Evolutionary conservation across 2,888 invertebrate species (phyloP), one percentile per base, ranked within the genome.

Genomic region (Auanema sp.): DNA sequence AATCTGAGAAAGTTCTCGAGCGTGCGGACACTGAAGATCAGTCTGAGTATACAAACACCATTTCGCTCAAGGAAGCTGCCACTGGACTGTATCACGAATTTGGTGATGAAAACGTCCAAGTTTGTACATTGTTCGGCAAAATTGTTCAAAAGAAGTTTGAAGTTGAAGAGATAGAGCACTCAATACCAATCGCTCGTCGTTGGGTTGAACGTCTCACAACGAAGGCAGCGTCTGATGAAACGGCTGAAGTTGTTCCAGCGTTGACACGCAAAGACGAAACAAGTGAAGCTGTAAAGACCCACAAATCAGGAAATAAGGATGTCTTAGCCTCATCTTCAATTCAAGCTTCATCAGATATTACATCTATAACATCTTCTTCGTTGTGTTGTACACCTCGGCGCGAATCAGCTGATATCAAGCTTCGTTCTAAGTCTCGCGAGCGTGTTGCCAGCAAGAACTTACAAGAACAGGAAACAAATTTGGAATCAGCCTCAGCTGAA

Each of bases 111-210:
- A 69, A 55, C 44, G 68, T 69, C 8, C 70, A 75, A 60, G 66
- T 75, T 11, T 71, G 66, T 56, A 68, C 68, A 33, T 51, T 72
- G 1, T 71, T 72, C 24, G 76, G 72, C 12, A 71, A 66, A 58
- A 69, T 74, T 10, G 61, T 72, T 11, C 70, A 75, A 58, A 72
- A 69, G 61, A 68, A 66, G 58, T 64, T 70, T n/a, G 75, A 76
- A 60, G 50, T 55, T 5, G 71, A 72, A 58, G 69, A 69, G 12
- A 65, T 66, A 14, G 72, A 74, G 33, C 54, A 67, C 18, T 57
- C 58, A n/a, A 43, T 68, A 14, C 60, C 66, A 14, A 60, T 67
- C 23, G 25, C 63, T 5, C 62, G 75, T n/a, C 49, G 61, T 49
- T 77, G 77, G 77, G 64, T 61, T 12, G 77, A 78, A 58, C 56